Evolutionary conservation across 1,140 invertebrate species (phyloP).

Genomic region (Drosophila jambulina): DNA sequence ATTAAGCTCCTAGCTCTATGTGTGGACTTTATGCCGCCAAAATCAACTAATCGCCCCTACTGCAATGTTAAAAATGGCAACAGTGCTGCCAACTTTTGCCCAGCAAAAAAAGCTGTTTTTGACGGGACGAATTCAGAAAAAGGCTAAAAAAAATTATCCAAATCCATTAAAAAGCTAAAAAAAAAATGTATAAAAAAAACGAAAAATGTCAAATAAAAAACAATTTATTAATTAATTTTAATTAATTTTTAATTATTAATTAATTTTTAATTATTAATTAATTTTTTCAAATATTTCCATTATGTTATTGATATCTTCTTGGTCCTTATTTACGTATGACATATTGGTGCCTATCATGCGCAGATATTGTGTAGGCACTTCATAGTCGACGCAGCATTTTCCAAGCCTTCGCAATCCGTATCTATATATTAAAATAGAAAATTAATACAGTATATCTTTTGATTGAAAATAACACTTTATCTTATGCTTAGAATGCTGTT

Average conservation of each 20-base stretch:
- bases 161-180: no score
- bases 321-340: no score
- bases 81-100: constrained; percentile 1
- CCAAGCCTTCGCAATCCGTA: constrained; percentile 1
- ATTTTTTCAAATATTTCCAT: neutral
- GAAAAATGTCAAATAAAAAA: neutral
- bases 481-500: constrained; percentile 2
- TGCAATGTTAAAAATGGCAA: no score
- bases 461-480: constrained; percentile 1
- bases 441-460: constrained; percentile 9
- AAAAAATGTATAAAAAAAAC: neutral
- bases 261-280: no score
- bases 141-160: no score
- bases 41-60: no score
- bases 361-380: constrained; percentile 7
- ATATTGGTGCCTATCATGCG: constrained; percentile 10
- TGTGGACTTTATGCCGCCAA: no score
- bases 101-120: constrained; percentile 2
- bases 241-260: no score
- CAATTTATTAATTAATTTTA: neutral
- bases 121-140: neutral
- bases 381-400: constrained; percentile 9
- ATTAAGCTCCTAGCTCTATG: no score
- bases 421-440: constrained; percentile 16
- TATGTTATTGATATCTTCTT: no score